Base-by-base conservation (phyloP, 2,888 invertebrate species). In the Steinernema hermaphroditum region DNA sequence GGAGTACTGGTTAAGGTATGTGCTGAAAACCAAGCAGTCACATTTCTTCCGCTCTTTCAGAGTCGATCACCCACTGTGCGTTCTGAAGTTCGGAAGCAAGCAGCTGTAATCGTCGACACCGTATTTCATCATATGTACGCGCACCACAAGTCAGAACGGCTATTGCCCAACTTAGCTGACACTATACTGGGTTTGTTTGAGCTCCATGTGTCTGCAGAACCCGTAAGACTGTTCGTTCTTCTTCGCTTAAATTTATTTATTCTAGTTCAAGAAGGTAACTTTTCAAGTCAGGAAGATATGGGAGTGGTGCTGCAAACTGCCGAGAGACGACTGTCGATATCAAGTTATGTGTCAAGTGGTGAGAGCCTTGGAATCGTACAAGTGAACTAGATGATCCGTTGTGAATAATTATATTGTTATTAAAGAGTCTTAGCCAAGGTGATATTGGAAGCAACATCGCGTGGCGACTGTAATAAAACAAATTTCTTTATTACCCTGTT, bases 121-220 rank as follows among this genome's bases (percentile, higher is more conserved):
- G 2, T 27, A 14, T 54, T 54, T 22, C 54, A 54, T 54, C 54
- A 54, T 54, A 54, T 54, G 54, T 54, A 24, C 22, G 54, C 27
- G 4, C 54, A 27, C 4, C 12, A 24, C 24, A 54, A 54, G 54
- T 54, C 54, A 2, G 54, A 19, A 24, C 22, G 27, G 12, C 12
- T 54, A 4, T 27, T 54, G 6, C 12, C 54, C 2, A 27, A 22
- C 4, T 54, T 22, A 14, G 27, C 24, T 14, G 22, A 19, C 19
- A 27, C 27, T 2, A 54, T 54, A 14, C 24, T 54, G 12, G 22
- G 54, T 12, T 22, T 54, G 22, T 27, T 22, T 22, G 22, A 54
- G 54, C 19, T 27, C 12, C 9, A 6, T 2, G 24, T 54, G 54
- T 6, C 24, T 19, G 12, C 2, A 24, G 54, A 54, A 54, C 24